Evolutionary conservation across 2,797 vertebrate genomes (phyloP).

Genomic region (Todus mexicanus): DNA sequence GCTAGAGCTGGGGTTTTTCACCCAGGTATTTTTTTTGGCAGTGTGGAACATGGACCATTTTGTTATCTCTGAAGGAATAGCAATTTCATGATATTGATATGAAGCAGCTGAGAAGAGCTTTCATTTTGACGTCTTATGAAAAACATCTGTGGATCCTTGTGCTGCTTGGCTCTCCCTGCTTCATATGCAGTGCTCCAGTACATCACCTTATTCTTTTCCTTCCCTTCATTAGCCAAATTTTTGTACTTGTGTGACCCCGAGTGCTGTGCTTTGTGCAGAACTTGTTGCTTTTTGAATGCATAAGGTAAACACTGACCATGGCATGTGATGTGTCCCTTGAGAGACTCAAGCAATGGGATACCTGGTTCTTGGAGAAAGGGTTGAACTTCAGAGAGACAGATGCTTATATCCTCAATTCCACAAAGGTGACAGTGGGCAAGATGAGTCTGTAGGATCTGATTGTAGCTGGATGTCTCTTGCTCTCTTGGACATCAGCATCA

Average conservation of each 20-base stretch:
- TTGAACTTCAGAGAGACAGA: background rate
- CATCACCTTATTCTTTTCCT: background rate
- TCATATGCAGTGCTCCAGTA: background rate
- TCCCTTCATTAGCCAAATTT: background rate
- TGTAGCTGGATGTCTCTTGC: background rate
- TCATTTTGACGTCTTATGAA: slow-evolving; percentile 5
- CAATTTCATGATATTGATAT: background rate
- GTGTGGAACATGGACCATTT: background rate
- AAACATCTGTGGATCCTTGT: background rate
- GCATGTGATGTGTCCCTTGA: background rate
- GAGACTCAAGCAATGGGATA: background rate
- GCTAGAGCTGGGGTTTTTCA: background rate
- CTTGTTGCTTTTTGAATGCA: background rate
- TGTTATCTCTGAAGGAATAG: background rate
- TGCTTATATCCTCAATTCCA: background rate
- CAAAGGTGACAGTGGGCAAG: background rate
- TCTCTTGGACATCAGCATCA: background rate
- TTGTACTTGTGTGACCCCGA: background rate
- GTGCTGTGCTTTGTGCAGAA: background rate
- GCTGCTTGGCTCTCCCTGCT: background rate
- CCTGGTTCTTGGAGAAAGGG: background rate
- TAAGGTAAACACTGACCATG: background rate
- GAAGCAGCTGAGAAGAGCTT: slow-evolving; percentile 21
- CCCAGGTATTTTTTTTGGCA: background rate
- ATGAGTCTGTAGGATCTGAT: background rate